phyloP scores from a whole-genome alignment of 2,888 invertebrate genomes.

The Cantharis rustica region DNA sequence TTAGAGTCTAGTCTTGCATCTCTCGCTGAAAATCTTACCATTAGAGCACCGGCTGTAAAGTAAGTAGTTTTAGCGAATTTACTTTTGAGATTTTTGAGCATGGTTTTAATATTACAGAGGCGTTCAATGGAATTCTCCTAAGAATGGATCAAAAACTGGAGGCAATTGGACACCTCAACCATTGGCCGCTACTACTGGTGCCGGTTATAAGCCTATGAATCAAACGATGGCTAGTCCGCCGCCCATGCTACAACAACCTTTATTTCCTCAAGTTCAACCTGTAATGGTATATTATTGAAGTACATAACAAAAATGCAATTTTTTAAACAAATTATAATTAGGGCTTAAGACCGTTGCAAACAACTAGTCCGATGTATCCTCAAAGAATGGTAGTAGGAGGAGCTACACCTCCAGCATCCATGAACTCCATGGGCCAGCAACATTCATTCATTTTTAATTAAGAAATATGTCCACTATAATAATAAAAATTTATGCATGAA shows the following conservation, averaged over 20 bases:
- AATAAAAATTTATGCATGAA: conserved; percentile 14
- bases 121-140: conserved; percentile 90
- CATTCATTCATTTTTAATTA: conserved; percentile 53
- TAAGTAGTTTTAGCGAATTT: conserved; percentile 57
- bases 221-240: conserved; percentile 47
- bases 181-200: conserved; percentile 86
- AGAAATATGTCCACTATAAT: conserved; percentile 21
- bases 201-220: conserved; percentile 85
- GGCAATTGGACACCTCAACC: conserved; percentile 84
- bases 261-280: conserved; percentile 50
- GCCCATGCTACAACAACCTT: conserved; percentile 42
- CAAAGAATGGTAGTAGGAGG: conserved; percentile 46
- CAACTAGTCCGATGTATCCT: conserved; percentile 45
- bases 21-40: conserved; percentile 89
- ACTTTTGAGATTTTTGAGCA: not conserved
- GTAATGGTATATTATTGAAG: conserved; percentile 45
- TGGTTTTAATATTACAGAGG: conserved; percentile 62
- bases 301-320: not conserved
- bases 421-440: conserved; percentile 49
- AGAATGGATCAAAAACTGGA: conserved; percentile 81
- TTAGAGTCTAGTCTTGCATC: conserved; percentile 92
- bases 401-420: conserved; percentile 39
- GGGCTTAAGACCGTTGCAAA: conserved; percentile 51
- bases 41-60: conserved; percentile 76
- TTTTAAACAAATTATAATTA: conserved; percentile 21